Percentiles rank a stretch among this genome's conserved stretches.
Conservation (phyloP, 2,888 invertebrate species). For the Lasioglossum leucozonium region DNA sequence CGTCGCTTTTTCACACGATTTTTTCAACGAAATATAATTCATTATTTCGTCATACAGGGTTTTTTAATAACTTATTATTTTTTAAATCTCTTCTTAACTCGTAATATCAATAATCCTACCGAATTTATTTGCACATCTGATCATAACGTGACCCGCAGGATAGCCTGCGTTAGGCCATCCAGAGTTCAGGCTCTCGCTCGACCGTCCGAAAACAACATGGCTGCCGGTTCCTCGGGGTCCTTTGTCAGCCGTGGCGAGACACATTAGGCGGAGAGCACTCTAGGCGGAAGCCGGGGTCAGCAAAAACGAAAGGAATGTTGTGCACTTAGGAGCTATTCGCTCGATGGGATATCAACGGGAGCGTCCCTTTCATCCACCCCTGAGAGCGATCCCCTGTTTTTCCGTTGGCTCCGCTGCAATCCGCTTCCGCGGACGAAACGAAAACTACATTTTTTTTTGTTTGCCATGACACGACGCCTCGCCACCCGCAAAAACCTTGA, state of each 20-base stretch:
- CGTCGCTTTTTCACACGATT: too few species aligned
- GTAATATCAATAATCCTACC: too few species aligned
- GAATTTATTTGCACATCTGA: too few species aligned
- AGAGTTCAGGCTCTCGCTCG: neutral
- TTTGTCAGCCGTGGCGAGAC: slow-evolving; percentile 4
- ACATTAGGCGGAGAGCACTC: slow-evolving; percentile 10
- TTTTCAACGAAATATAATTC: too few species aligned
- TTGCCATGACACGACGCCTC: neutral
- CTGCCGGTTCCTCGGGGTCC: neutral
- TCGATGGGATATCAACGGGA: slow-evolving; percentile 37
- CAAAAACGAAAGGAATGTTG: slow-evolving; percentile 39
- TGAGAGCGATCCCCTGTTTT: slow-evolving; percentile 22
- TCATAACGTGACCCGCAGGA: too few species aligned
- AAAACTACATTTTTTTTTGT: slow-evolving; percentile 1
- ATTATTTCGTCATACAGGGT: too few species aligned
- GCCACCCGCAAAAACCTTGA: neutral
- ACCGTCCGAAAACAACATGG: neutral
- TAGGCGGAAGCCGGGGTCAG: slow-evolving; percentile 20
- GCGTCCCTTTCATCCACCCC: neutral
- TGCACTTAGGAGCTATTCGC: slow-evolving; percentile 39
- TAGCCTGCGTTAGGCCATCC: neutral
- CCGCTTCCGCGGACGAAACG: neutral
- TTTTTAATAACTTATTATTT: too few species aligned
- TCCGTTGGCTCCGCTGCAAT: slow-evolving; percentile 1
- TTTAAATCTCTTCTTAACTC: too few species aligned